A percentile compares a stretch with the other conserved stretches of the same genome.
These are phyloP conservation scores for Alca torda DNA, from an alignment of 2,797 vertebrate genomes.

Conservation along the genomic window DNA sequence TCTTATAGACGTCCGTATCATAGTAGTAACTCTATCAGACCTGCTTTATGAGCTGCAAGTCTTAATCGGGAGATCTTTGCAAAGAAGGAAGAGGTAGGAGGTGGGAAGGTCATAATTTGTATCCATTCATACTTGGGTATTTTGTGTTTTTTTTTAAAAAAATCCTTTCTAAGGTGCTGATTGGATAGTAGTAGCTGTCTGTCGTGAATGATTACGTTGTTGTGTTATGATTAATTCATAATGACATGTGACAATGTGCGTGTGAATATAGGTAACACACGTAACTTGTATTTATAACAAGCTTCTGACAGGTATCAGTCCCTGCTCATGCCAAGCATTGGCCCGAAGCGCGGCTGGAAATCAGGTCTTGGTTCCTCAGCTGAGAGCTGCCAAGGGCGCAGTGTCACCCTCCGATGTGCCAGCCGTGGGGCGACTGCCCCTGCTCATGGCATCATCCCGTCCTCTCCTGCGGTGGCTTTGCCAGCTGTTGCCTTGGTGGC, in stretches of 20 bases:
- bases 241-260: fast-evolving
- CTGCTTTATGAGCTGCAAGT: neutral
- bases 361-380: neutral
- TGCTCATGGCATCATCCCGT: fast-evolving
- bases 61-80: neutral
- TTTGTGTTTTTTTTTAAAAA: neutral
- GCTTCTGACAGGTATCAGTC: neutral
- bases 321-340: neutral
- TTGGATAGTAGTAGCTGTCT: neutral
- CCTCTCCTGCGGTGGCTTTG: neutral
- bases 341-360: neutral
- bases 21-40: neutral
- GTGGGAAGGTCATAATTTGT: neutral
- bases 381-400: neutral
- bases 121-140: neutral
- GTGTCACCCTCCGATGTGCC: fast-evolving
- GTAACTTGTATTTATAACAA: neutral
- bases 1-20: neutral
- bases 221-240: neutral
- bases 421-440: fast-evolving
- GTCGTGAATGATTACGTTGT: neutral
- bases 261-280: neutral
- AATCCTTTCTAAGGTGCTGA: neutral
- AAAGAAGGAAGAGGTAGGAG: neutral
- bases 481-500: neutral